phyloP scores from a whole-genome alignment of 2,888 invertebrate genomes.

The Keiferia lycopersicella region DNA sequence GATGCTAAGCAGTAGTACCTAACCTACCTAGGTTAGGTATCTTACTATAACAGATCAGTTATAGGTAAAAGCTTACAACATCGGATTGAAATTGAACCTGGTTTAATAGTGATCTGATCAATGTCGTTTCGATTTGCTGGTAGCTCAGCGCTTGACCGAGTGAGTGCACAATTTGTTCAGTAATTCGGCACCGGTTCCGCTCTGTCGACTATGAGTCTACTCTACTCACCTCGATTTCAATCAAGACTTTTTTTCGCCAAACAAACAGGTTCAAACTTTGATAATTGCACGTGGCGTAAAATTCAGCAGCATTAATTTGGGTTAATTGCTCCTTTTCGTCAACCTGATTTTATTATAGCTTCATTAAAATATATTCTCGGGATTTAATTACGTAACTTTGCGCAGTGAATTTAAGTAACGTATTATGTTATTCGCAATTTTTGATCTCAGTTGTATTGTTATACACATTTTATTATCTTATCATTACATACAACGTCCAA shows the following conservation, averaged over 20 bases:
- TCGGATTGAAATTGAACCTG: background rate
- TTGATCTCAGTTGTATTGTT: background rate
- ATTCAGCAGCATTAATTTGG: slow-evolving; percentile 12
- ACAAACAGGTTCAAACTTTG: slow-evolving; percentile 24
- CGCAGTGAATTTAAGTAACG: background rate
- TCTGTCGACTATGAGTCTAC: slow-evolving; percentile 41
- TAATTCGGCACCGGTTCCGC: slow-evolving; percentile 58
- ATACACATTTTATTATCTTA: slow-evolving; percentile 5
- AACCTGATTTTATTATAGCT: background rate
- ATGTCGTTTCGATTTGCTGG: slow-evolving; percentile 3
- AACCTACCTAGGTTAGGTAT: too few species aligned
- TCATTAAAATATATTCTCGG: background rate
- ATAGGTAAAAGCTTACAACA: background rate
- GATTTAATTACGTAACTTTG: background rate
- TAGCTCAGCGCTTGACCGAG: background rate
- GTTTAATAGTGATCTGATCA: background rate
- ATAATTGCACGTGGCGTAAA: slow-evolving; percentile 11
- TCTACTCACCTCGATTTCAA: slow-evolving; percentile 35
- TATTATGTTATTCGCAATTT: background rate
- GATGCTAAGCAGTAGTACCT: background rate
- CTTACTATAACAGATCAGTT: too few species aligned
- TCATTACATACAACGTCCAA: background rate
- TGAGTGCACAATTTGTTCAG: slow-evolving; percentile 49
- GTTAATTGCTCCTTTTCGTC: slow-evolving; percentile 5
- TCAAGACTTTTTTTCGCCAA: slow-evolving; percentile 21